Percentiles rank a stretch among this genome's conserved stretches.
Conservation (phyloP, 2,797 vertebrate genomes). For the Peromyscus attwateri region DNA sequence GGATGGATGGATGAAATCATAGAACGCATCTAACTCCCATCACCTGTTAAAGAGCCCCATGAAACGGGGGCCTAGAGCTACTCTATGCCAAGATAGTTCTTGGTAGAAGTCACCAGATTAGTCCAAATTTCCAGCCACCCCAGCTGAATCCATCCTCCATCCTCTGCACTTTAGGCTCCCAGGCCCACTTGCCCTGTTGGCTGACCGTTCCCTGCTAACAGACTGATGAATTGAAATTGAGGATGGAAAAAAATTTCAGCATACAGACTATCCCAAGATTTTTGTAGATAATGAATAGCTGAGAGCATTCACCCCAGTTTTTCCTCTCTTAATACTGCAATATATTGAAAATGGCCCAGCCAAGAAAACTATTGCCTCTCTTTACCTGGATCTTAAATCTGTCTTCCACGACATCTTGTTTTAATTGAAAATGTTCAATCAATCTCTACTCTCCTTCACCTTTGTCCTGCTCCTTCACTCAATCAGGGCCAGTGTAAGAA, state of each 20-base stretch:
- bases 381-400: constrained; percentile 86
- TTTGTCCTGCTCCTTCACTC: constrained; percentile 33
- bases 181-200: accelerated
- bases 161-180: background rate
- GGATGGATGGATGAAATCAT: background rate
- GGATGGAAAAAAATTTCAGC: constrained; percentile 6
- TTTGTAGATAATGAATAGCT: constrained; percentile 34
- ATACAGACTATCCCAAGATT: background rate
- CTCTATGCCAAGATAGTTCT: background rate
- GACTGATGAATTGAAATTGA: background rate
- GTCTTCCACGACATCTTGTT: constrained; percentile 86
- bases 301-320: constrained; percentile 19
- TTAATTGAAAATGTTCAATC: constrained; percentile 89
- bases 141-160: background rate
- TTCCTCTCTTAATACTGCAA: constrained; percentile 26
- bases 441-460: constrained; percentile 67
- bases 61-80: background rate
- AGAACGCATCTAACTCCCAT: background rate
- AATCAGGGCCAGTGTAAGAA: constrained; percentile 26
- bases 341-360: constrained; percentile 64
- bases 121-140: background rate
- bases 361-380: constrained; percentile 81
- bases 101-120: background rate
- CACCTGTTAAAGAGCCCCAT: background rate
- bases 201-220: background rate